Base-by-base conservation (phyloP, 2,113 vertebrate genomes). In the Porphyrio hochstetteri region DNA sequence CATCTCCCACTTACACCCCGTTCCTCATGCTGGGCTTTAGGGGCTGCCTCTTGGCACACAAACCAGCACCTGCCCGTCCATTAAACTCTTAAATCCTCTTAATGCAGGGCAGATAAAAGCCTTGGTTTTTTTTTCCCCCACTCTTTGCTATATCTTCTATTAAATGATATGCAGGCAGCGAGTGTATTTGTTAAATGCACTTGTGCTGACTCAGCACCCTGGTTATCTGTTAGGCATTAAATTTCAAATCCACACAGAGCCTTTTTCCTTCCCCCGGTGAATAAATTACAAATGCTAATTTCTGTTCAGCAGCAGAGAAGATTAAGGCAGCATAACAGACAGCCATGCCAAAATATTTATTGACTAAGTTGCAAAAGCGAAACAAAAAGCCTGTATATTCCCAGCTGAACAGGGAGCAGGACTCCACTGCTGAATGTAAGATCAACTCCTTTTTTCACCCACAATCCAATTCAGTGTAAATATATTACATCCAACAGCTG, bases 221-320 rank as follows among this genome's bases (percentile, higher is more conserved):
- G 0, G 14, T 31, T 64, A 13, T 57, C 91, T 36, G 35, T 7
- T 56, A 35, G 53, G 27, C 88, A 15, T 20, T 40, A 3, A 10
- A 60, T 28, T 33, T 35, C 77, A 31, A 17, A 63, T 7, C 50
- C 2, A 50, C 6, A 57, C 78, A 61, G 16, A 55, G 82, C 46
- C 33, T 55, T 8, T 16, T 15, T 29, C 7, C 33, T 29, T 70
- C 64, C 69, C 70, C 70, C 63, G 65, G 78, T 46, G 86, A 64
- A 94, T 92, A 82, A 90, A 94, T 94, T 70, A 61, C 25, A 69
- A 88, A 94, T 88, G 92, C 61, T 95, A 69, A 91, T 96, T 91
- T 56, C 85, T 76, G 80, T 79, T 80, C 63, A 7, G 68, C 2
- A 14, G 27, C 31, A 91, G 77, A 48, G 67, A 20, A 57, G 65